Conservation (phyloP, 2,888 invertebrate species). For the Drosophila mimica region DNA sequence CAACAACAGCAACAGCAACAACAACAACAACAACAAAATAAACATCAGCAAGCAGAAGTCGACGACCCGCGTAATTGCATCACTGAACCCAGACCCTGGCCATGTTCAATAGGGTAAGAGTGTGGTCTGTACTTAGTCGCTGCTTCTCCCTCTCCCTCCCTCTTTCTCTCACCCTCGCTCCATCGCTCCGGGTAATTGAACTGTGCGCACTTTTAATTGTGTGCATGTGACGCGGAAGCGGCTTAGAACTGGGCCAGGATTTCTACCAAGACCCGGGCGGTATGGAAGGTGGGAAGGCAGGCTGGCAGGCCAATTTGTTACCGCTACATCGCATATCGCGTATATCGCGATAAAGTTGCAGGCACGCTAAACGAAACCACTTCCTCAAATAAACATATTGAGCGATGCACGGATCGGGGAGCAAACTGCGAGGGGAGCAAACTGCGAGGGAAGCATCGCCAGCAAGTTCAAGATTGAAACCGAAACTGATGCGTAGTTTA, state of each 20-base stretch:
- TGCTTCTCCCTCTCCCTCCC: not conserved
- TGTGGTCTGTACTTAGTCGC: slow-evolving; percentile 4
- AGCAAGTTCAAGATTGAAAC: slow-evolving; percentile 76
- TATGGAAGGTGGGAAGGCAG: not conserved
- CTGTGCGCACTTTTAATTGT: slow-evolving; percentile 75
- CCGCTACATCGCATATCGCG: slow-evolving; percentile 69
- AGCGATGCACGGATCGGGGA: slow-evolving; percentile 6
- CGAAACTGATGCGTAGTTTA: slow-evolving; percentile 82
- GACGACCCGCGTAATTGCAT: slow-evolving; percentile 71
- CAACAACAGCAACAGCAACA: slow-evolving; percentile 29
- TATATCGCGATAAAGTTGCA: slow-evolving; percentile 75
- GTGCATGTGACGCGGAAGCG: slow-evolving; percentile 65
- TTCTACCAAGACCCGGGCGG: slow-evolving; percentile 20
- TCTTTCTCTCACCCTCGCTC: not conserved
- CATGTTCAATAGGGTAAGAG: slow-evolving; percentile 34
- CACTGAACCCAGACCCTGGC: slow-evolving; percentile 35
- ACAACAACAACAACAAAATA: slow-evolving; percentile 32
- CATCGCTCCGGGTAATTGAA: slow-evolving; percentile 62
- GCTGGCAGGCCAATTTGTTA: slow-evolving; percentile 68
- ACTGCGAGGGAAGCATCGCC: slow-evolving; percentile 1
- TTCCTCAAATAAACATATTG: slow-evolving; percentile 68
- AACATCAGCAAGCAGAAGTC: slow-evolving; percentile 51
- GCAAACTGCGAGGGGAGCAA: not conserved
- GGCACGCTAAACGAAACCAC: slow-evolving; percentile 71
- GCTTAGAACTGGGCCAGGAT: slow-evolving; percentile 73